phyloP scores from a whole-genome alignment of 1,140 invertebrate genomes.

The Macrostomum lignano region DNA sequence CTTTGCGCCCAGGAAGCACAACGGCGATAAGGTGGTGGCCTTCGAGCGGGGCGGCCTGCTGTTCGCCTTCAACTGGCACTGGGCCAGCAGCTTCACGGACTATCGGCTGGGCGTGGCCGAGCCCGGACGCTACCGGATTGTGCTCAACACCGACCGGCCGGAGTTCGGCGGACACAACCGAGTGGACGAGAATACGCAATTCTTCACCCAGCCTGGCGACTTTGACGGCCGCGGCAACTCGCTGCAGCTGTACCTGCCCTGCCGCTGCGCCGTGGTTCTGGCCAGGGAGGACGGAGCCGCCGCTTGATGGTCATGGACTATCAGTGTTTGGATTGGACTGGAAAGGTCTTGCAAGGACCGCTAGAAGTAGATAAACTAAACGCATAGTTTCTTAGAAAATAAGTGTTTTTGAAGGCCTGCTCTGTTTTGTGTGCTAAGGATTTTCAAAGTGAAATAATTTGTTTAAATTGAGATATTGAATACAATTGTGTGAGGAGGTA shows the following conservation, averaged over 20 bases:
- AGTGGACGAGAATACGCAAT: slow-evolving; percentile 32
- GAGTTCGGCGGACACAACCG: slow-evolving; percentile 51
- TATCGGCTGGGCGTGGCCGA: slow-evolving; percentile 53
- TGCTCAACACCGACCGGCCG: slow-evolving; percentile 49
- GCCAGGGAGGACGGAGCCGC: no score
- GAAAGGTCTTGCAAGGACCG: no score
- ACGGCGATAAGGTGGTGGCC: slow-evolving; percentile 73
- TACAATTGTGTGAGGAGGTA: no score
- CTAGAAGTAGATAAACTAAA: no score
- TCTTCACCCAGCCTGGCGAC: background rate
- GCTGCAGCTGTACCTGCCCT: slow-evolving; percentile 2
- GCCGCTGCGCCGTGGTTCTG: background rate
- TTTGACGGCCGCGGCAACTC: slow-evolving; percentile 3
- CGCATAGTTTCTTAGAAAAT: no score
- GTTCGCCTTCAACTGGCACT: slow-evolving; percentile 89
- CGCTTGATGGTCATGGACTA: no score
- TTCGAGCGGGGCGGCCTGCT: slow-evolving; percentile 66
- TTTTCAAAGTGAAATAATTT: no score
- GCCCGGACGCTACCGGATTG: slow-evolving; percentile 41
- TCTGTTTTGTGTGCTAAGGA: no score
- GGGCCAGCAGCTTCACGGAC: slow-evolving; percentile 61
- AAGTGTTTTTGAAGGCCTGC: no score
- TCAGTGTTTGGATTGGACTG: no score
- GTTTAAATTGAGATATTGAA: no score
- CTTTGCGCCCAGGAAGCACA: slow-evolving; percentile 41